A percentile compares a stretch with the other conserved stretches of the same genome.
These are phyloP conservation scores for Sarcophaga subvicina DNA, from an alignment of 2,888 invertebrate genomes.

Conservation along the genomic window DNA sequence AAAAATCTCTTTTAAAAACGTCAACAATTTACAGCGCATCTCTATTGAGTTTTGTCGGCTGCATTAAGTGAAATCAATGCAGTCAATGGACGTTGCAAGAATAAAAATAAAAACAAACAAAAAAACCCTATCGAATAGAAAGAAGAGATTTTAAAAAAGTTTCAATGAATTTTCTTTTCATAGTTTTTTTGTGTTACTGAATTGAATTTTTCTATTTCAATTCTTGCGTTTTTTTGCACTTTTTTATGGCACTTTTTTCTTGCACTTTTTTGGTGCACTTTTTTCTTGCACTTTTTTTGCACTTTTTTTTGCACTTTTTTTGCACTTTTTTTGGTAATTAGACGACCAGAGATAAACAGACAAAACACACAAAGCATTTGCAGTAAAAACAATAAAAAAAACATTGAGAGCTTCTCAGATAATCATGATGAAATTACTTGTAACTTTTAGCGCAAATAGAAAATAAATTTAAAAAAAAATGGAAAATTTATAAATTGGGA, in stretches of 20 bases:
- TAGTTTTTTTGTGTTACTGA: too few species aligned
- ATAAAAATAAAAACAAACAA: slow-evolving; percentile 31
- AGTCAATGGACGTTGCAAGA: slow-evolving; percentile 65
- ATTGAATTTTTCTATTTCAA: too few species aligned
- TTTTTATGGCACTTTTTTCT: too few species aligned
- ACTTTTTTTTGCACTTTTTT: neutral
- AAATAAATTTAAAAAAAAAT: neutral
- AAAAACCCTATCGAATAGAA: neutral
- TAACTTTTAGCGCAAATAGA: slow-evolving; percentile 4
- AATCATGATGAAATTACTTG: slow-evolving; percentile 22
- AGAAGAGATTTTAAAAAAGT: slow-evolving; percentile 14
- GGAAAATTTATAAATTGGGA: slow-evolving; percentile 45
- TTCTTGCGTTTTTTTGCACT: too few species aligned
- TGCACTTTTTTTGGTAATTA: neutral
- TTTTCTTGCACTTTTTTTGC: too few species aligned
- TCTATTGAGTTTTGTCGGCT: slow-evolving; percentile 36
- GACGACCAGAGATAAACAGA: neutral
- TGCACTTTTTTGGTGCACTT: too few species aligned
- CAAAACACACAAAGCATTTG: neutral
- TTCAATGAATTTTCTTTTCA: slow-evolving; percentile 38
- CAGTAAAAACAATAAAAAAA: neutral
- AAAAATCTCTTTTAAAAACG: slow-evolving; percentile 21
- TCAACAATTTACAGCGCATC: slow-evolving; percentile 12
- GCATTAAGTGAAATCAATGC: slow-evolving; percentile 62
- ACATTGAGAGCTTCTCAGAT: slow-evolving; percentile 2